A percentile compares a stretch with the other conserved stretches of the same genome.
phyloP scores from a whole-genome alignment of 2,797 vertebrate genomes.

The Thaleichthys pacificus region DNA sequence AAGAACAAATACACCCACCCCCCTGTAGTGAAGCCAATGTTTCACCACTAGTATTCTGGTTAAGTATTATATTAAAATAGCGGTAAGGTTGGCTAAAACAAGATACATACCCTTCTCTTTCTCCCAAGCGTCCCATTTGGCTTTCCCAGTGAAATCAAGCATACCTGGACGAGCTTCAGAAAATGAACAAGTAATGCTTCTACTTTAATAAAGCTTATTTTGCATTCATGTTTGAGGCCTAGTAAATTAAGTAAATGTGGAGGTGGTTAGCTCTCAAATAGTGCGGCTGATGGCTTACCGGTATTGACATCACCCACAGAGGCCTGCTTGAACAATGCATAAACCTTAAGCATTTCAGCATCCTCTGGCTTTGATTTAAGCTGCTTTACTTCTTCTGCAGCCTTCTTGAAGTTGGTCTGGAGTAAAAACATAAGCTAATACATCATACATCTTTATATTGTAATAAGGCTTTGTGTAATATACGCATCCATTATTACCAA shows the following conservation, averaged over 20 bases:
- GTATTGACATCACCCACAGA: constrained; percentile 89
- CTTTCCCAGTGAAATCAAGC: constrained; percentile 91
- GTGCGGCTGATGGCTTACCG: constrained; percentile 60
- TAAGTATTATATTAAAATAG: neutral
- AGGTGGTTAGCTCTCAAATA: neutral
- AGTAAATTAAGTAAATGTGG: too few species aligned
- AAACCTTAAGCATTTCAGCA: constrained; percentile 87
- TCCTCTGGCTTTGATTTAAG: constrained; percentile 83
- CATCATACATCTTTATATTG: neutral
- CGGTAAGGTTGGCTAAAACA: too few species aligned
- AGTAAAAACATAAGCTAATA: neutral
- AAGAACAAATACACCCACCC: too few species aligned
- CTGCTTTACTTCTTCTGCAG: constrained; percentile 86
- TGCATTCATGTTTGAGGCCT: neutral
- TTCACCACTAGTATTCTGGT: neutral
- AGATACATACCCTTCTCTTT: constrained; percentile 79
- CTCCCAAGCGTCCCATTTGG: constrained; percentile 93
- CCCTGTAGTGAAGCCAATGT: too few species aligned
- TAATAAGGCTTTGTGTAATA: neutral
- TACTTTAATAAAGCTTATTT: neutral
- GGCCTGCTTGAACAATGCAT: constrained; percentile 87
- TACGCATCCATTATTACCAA: neutral
- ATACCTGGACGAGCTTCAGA: constrained; percentile 85
- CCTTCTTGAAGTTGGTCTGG: constrained; percentile 85
- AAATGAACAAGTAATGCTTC: neutral